Percentiles rank a stretch among this genome's conserved stretches.
Conservation (phyloP, 2,888 invertebrate species). For the Chloromyia formosa region DNA sequence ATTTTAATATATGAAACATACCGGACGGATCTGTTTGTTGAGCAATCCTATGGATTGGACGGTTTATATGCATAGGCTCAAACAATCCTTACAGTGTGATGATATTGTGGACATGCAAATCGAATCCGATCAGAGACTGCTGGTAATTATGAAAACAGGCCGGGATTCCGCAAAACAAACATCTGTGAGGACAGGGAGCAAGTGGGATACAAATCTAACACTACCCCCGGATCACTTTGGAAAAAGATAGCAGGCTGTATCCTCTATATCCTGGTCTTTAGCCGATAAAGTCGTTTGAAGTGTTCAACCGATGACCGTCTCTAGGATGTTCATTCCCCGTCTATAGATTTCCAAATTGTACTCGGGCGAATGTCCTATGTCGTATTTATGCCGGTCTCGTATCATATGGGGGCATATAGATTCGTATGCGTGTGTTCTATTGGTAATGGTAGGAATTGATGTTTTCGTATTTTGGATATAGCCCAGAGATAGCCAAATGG, state of each 20-base stretch:
- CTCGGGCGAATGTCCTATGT: conserved; percentile 10
- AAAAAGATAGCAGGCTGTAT: neutral
- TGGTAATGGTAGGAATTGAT: conserved; percentile 37
- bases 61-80: conserved; percentile 9
- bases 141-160: conserved; percentile 38
- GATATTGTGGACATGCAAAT: conserved; percentile 42
- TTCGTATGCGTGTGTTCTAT: neutral
- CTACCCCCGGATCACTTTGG: no score
- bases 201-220: neutral
- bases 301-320: neutral
- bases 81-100: conserved; percentile 35
- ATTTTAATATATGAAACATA: conserved; percentile 9
- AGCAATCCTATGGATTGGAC: conserved; percentile 6
- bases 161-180: conserved; percentile 33
- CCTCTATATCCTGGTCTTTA: neutral
- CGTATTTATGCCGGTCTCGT: conserved; percentile 39
- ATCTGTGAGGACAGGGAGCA: conserved; percentile 26
- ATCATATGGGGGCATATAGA: conserved; percentile 21
- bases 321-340: conserved; percentile 1
- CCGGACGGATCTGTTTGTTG: neutral
- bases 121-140: conserved; percentile 34
- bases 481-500: conserved; percentile 15
- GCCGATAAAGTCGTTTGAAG: conserved; percentile 35
- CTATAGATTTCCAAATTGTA: conserved; percentile 7
- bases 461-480: conserved; percentile 1